phyloP scores from a whole-genome alignment of 2,797 vertebrate species.

The Coilia nasus region DNA sequence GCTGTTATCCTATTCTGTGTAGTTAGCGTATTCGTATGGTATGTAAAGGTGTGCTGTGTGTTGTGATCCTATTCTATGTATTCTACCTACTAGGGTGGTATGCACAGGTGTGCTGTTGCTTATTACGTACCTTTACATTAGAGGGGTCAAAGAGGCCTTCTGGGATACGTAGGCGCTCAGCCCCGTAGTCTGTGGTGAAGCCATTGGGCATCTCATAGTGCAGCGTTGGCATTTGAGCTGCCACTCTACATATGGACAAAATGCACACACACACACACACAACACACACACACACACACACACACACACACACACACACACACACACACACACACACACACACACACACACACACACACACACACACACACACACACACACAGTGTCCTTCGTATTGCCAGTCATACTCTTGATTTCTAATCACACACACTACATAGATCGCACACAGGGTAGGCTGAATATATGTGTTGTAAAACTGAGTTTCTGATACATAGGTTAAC shows the following conservation, averaged over 20 bases:
- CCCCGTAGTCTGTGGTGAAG: conserved; percentile 76
- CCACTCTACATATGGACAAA: conserved; percentile 65
- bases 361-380: not conserved
- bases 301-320: not conserved
- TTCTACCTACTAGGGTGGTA: not conserved
- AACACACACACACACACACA: conserved; percentile 3
- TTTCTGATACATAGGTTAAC: too few species aligned
- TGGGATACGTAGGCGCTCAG: conserved; percentile 73
- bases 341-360: conserved; percentile 24
- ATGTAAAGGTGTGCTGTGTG: not conserved
- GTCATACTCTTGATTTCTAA: too few species aligned
- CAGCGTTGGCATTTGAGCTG: conserved; percentile 81
- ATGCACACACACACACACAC: not conserved
- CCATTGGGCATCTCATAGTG: conserved; percentile 83
- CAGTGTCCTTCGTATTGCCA: not conserved
- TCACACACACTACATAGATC: too few species aligned
- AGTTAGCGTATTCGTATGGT: too few species aligned
- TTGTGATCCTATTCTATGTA: not conserved
- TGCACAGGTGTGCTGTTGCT: not conserved
- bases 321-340: not conserved
- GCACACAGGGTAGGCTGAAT: too few species aligned
- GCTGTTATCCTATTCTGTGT: too few species aligned
- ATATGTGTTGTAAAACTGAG: too few species aligned
- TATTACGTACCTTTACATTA: conserved; percentile 73
- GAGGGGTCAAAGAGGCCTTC: conserved; percentile 80